Conservation (phyloP, 2,888 invertebrate genomes). For the Caenorhabditis sulstoni region DNA sequence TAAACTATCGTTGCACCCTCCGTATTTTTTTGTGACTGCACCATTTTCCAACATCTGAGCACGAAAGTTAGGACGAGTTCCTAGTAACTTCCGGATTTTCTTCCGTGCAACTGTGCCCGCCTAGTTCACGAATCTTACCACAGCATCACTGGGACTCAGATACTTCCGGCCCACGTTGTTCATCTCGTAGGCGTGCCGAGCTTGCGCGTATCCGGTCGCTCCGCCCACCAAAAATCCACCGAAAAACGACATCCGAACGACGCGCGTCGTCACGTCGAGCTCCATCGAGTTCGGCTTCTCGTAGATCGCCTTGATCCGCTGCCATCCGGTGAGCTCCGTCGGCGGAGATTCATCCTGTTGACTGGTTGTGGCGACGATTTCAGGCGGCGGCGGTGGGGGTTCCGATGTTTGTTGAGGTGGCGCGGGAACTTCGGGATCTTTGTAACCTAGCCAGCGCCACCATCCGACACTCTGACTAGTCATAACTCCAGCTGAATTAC, state of each 20-base stretch:
- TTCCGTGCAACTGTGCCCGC: too few relatives aligned
- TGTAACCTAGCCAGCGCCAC: conserved; percentile 54
- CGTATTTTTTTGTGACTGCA: too few relatives aligned
- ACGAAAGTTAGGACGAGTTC: too few relatives aligned
- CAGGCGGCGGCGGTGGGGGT: too few relatives aligned
- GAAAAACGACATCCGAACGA: conserved; percentile 68
- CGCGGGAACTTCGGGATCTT: background rate
- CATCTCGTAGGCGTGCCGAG: conserved; percentile 64
- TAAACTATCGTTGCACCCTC: too few relatives aligned
- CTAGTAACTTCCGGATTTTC: too few relatives aligned
- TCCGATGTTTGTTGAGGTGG: background rate
- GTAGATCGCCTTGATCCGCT: conserved; percentile 66
- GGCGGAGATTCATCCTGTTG: conserved; percentile 5
- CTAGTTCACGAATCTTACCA: too few relatives aligned
- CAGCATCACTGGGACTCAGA: conserved; percentile 68
- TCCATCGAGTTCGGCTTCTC: conserved; percentile 63
- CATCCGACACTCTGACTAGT: conserved; percentile 36
- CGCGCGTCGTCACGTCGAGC: conserved; percentile 60
- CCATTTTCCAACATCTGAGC: too few relatives aligned
- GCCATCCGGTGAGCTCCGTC: conserved; percentile 61
- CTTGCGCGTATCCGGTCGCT: conserved; percentile 66
- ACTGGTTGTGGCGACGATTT: conserved; percentile 13
- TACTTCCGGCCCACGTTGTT: conserved; percentile 69
- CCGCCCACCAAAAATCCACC: conserved; percentile 72
- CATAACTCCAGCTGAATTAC: conserved; percentile 48